Base-by-base conservation (phyloP, 30 jellyfish, hydroid and myxozoan genomes). In the Catostylus mosaicus region DNA sequence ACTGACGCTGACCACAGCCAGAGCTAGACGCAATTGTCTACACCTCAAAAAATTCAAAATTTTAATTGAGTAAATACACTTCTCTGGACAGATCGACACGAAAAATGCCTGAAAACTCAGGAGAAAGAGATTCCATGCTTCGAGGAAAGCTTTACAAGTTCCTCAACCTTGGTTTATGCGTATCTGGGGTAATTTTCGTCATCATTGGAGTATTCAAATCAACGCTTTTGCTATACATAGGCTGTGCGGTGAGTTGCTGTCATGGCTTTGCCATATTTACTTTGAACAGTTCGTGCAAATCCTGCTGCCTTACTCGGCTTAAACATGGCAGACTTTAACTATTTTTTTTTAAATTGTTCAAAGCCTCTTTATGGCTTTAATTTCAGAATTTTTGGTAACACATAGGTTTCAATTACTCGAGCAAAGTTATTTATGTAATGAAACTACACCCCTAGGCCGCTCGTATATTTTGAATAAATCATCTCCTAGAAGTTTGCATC, bases 171-270 rank as follows among this genome's bases (percentile, higher is more conserved):
- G 95, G 89, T 56, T 37, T 85, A 30, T 85, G 89, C 73, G 46
- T 74, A 22, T 23, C 77, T 6, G 95, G 95, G 30, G 48, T 72
- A 31, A 61, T 85, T 23, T 85, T 85, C 73, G 67, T 85, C 66
- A 50, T 75, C 61, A 85, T 77, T 37, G 95, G 95, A 22, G 84
- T 85, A 12, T 66, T 85, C 82, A 69, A 65, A 40, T 85, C 95
- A 57, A 85, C 95, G 40, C 65, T 85, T 82, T 46, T 85, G 69
- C 62, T 85, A 75, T 85, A 85, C 75, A 46, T 85, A 33, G 95
- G 95, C 32, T 85, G 95, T 62, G 95, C 95, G 83, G 95, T 85
- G 63, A 85, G 95, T 3, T 3, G 29, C 7, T 0, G 56, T 27
- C 12, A 27, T 36, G 56, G 14, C 27, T n/a, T 61, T 61, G 11